Percentiles rank a stretch among this genome's conserved stretches.
Evolutionary conservation across 2,888 invertebrate genomes (phyloP).

Genomic region (Habroteleia sp.): DNA sequence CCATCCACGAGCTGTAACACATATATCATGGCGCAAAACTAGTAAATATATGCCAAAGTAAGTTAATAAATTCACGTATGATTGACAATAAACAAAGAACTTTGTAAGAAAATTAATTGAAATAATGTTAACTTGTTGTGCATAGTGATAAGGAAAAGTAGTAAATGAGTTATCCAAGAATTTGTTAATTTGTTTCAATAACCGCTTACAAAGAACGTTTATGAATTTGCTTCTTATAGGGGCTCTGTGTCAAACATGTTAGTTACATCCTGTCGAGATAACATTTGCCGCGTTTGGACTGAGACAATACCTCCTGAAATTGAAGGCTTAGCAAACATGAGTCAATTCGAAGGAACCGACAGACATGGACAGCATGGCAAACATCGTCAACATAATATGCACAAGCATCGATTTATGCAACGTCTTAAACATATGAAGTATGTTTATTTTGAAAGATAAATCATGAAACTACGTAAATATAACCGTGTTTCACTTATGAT

Average conservation of each 20-base stretch:
- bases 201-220: not conserved
- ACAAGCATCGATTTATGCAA: slow-evolving; percentile 98
- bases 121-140: not conserved
- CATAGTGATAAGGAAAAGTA: no score
- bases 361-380: slow-evolving; percentile 86
- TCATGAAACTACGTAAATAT: no score
- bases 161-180: not conserved
- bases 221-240: slow-evolving; percentile 82
- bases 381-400: slow-evolving; percentile 91
- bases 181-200: no score
- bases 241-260: slow-evolving; percentile 98
- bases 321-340: slow-evolving; percentile 91
- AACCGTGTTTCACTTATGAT: no score
- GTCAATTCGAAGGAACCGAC: slow-evolving; percentile 84
- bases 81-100: not conserved
- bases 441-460: slow-evolving; percentile 72
- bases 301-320: slow-evolving; percentile 96
- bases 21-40: slow-evolving; percentile 98
- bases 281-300: slow-evolving; percentile 99
- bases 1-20: slow-evolving; percentile 97
- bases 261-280: slow-evolving; percentile 98
- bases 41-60: slow-evolving; percentile 99
- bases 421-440: slow-evolving; percentile 98
- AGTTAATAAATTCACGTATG: slow-evolving; percentile 70
- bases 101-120: not conserved